phyloP scores from a whole-genome alignment of 2,113 vertebrate genomes.

The Hymenochirus boettgeri region DNA sequence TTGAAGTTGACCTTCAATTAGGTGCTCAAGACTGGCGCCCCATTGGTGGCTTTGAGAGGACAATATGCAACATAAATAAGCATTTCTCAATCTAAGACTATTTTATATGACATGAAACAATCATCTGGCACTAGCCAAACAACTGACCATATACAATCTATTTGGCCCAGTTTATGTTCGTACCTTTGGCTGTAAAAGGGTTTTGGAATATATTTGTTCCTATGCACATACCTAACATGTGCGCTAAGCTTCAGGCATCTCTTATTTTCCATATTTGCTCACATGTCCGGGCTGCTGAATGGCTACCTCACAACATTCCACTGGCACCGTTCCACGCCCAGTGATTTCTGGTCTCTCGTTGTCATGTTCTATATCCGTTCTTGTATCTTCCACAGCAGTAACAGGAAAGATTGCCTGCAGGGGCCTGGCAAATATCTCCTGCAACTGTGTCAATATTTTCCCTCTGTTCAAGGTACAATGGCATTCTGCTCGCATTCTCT shows the following conservation, averaged over 20 bases:
- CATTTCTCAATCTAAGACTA: no score
- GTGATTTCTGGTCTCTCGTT: neutral
- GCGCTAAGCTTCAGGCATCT: neutral
- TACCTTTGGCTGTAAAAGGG: no score
- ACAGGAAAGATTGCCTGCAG: constrained; percentile 4
- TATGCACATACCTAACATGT: neutral
- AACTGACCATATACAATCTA: no score
- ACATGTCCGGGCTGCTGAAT: neutral
- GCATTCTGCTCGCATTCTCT: neutral
- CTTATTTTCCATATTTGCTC: constrained; percentile 4
- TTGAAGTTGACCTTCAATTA: no score
- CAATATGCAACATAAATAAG: no score
- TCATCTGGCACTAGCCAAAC: no score
- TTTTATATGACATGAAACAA: no score
- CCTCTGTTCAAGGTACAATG: constrained; percentile 11
- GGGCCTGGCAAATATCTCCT: constrained; percentile 11
- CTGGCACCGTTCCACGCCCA: constrained; percentile 15
- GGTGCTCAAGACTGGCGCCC: no score
- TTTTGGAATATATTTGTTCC: neutral
- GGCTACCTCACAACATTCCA: constrained; percentile 33
- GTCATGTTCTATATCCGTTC: constrained; percentile 3
- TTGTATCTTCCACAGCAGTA: constrained; percentile 13
- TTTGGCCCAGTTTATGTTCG: no score
- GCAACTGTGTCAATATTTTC: constrained; percentile 33
- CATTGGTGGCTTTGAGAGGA: no score